phyloP scores from a whole-genome alignment of 2,797 vertebrate genomes.

The Xenops minutus region DNA sequence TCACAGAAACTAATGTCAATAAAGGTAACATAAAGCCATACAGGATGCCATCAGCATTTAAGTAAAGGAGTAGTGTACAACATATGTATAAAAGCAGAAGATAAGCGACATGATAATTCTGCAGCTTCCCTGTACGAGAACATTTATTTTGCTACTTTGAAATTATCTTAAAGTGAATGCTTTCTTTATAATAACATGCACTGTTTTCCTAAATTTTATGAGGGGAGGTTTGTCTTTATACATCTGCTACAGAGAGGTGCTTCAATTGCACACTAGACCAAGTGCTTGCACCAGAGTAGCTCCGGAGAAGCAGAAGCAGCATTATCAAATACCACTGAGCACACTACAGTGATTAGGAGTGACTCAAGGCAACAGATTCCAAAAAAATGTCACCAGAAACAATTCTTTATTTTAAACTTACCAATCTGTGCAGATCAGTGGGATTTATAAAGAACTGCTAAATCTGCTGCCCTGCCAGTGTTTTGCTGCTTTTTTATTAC shows the following conservation, averaged over 20 bases:
- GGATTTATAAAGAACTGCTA: conserved; percentile 20
- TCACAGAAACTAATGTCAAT: neutral
- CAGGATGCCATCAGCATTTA: neutral
- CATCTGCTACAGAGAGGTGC: neutral
- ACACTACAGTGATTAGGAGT: neutral
- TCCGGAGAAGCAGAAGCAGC: neutral
- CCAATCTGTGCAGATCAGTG: conserved; percentile 9
- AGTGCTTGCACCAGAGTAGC: neutral
- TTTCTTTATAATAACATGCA: neutral
- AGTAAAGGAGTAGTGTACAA: neutral
- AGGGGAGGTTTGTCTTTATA: neutral
- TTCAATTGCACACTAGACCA: neutral
- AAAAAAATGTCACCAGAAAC: conserved; percentile 71
- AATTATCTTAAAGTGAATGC: neutral
- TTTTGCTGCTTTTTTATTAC: conserved; percentile 25
- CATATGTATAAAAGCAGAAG: neutral
- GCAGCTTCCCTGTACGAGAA: neutral
- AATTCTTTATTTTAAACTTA: conserved; percentile 55
- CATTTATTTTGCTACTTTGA: neutral
- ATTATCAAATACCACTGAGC: conserved; percentile 72
- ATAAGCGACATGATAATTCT: neutral
- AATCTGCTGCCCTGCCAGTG: neutral
- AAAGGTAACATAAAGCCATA: neutral
- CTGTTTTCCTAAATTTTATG: conserved; percentile 1
- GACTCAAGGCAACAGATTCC: conserved; percentile 51